Evolutionary conservation across 1,140 invertebrate species (phyloP), one percentile per base, ranked within the genome.

Genomic region (Hyles vespertilio): DNA sequence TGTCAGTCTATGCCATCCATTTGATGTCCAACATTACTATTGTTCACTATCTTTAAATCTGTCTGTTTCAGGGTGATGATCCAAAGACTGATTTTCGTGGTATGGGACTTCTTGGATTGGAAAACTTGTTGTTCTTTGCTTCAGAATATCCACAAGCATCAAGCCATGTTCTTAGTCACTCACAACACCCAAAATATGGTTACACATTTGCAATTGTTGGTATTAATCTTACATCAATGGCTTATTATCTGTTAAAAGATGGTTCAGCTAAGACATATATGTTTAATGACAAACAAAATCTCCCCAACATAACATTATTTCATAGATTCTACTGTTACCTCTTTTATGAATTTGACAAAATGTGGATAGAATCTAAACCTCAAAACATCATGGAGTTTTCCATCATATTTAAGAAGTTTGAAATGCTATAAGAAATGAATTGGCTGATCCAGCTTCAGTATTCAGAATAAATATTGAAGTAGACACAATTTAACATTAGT

Each of bases 71-170:
- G 91, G 98, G 98, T 10, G 95, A 98, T 72, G 98, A 99, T 91
- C 98, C 98, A 0, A 95, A 96, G 87, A 99, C 98, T 2, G 98
- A 99, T 90, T 99, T 99, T 77, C 92, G 98, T 51, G 98, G 98
- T 58, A 99, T 99, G 97, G 98, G 98, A 57, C 85, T 98, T n/a
- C 90, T 99, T 10, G 97, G 98, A 3, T 84, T 99, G 32, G 94
- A 98, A 72, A 98, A 99, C 89, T 89, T 99, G 3, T 77, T 98
- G 72, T 98, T 93, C 82, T 98, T 99, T 91, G 95, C 95, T 50
- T 91, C 91, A 57, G 94, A 96, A 70, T 97, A 98, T 84, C 92
- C 92, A 10, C 92, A 92, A 64, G 92, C 94, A 9, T 96, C 97
- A 10, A 92, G 91, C 45, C 94, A 97, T 80, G 94, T 98, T 2